Evolutionary conservation across 2,888 invertebrate species (phyloP), one percentile per base, ranked within the genome.

Genomic region (Helleia helle): DNA sequence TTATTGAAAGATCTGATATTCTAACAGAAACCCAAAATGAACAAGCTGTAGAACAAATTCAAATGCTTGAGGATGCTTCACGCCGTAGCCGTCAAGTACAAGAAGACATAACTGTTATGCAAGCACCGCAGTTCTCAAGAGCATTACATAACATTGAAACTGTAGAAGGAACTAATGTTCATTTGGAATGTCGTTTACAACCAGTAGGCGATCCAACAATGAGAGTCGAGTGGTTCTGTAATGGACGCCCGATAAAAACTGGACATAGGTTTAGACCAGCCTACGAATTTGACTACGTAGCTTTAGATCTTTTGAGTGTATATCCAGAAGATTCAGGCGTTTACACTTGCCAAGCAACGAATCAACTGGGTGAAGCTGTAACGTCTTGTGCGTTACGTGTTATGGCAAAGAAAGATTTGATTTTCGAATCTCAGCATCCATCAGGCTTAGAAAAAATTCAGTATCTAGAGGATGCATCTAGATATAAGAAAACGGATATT

Each of bases 291-390:
- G 97, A 97, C 62, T 99, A 97, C 66, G 97, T 98, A 11, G 97
- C 98, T 5, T 86, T 99, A 40, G 99, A 99, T 74, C 90, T 99
- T 38, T 86, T 98, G 13, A 96, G 97, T 60, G 96, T 97, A 14
- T 98, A 97, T 68, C 95, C 99, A n/a, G 94, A 93, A 57, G 99
- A 99, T 76, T 95, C 95, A 4, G 98, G 98, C 11, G 94, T 96
- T 0, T 99, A 98, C 70, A 96, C 96, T 7, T 97, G 97, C 61
- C 93, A 94, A 70, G 98, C 98, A 1, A 92, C 94, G 42, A 99
- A 99, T 71, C 93, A 93, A 62, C 87, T 96, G 17, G 99, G 99
- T 2, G 95, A 97, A 86, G 96, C 96, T 12, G 93, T 95, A 4
- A 96, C 97, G 3, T 94, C 95, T 0, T 95, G 97, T 61, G 94